These are phyloP conservation scores for Heteractis magnifica DNA, from an alignment of 92 coral and sea anemone species.

Conservation along the genomic window DNA sequence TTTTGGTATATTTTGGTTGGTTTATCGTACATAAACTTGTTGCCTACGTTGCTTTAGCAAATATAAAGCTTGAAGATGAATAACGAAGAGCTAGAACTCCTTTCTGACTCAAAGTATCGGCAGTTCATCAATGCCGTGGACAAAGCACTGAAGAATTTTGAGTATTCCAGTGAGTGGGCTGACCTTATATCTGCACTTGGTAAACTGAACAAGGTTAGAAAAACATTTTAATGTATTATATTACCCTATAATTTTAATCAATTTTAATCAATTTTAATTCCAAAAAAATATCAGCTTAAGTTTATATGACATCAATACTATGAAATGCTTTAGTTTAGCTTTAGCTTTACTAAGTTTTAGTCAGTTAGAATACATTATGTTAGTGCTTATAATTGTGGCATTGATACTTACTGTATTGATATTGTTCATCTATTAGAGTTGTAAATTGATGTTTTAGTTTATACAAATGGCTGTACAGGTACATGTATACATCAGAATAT, in stretches of 20 bases:
- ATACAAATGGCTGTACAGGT: no score
- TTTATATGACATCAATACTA: no score
- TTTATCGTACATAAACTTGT: background rate
- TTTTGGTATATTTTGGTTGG: background rate
- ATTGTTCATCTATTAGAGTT: no score
- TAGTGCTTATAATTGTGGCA: no score
- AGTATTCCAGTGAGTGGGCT: slow-evolving; percentile 98
- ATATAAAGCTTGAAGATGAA: slow-evolving; percentile 51
- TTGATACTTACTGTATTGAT: no score
- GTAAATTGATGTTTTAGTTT: no score
- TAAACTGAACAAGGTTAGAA: slow-evolving; percentile 85
- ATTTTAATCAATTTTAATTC: no score
- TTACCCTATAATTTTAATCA: background rate
- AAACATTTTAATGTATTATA: background rate
- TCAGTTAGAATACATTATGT: no score
- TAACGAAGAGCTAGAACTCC: slow-evolving; percentile 81
- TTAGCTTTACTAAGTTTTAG: no score
- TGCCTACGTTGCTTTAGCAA: background rate
- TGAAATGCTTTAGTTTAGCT: no score
- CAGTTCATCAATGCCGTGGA: slow-evolving; percentile 95
- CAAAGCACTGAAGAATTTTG: slow-evolving; percentile 89
- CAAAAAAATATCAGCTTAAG: no score
- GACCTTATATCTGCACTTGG: slow-evolving; percentile 96
- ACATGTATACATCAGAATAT: no score
- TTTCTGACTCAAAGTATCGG: slow-evolving; percentile 92